These are phyloP conservation scores for Acestrorhynchus altus DNA, from an alignment of 2,797 vertebrate species.

Conservation along the genomic window DNA sequence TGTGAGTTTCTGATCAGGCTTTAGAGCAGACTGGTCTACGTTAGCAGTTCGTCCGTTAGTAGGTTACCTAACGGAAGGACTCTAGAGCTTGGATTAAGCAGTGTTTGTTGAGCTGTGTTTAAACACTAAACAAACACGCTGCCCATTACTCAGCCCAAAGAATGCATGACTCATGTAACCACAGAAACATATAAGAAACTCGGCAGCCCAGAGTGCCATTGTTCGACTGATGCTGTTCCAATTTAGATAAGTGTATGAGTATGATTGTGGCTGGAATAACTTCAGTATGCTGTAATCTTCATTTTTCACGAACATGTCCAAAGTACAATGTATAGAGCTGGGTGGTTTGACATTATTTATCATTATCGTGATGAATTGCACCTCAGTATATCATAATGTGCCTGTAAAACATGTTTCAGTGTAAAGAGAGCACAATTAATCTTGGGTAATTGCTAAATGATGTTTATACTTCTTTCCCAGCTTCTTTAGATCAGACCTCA, in stretches of 20 bases:
- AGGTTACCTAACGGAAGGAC: slow-evolving; percentile 33
- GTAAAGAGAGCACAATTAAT: too few relatives aligned
- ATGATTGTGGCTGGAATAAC: slow-evolving; percentile 5
- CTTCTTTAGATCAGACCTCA: too few relatives aligned
- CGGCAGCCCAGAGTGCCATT: slow-evolving; percentile 41
- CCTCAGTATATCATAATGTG: too few relatives aligned
- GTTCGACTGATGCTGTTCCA: slow-evolving; percentile 41
- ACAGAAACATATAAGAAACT: slow-evolving; percentile 48
- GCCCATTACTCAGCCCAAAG: slow-evolving; percentile 49
- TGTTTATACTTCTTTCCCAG: too few relatives aligned
- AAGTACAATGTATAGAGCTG: too few relatives aligned
- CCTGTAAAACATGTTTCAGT: too few relatives aligned
- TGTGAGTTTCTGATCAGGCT: slow-evolving; percentile 22
- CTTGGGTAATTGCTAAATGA: too few relatives aligned
- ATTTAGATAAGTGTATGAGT: slow-evolving; percentile 27
- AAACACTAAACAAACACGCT: slow-evolving; percentile 50
- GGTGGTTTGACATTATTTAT: too few relatives aligned
- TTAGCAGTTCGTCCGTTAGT: slow-evolving; percentile 9
- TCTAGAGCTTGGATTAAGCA: background rate
- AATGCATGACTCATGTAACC: slow-evolving; percentile 45
- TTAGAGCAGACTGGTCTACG: background rate
- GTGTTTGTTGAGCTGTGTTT: slow-evolving; percentile 39
- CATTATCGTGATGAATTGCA: too few relatives aligned
- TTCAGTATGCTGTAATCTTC: background rate
- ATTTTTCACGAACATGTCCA: slow-evolving; percentile 13